A percentile compares a stretch with the other conserved stretches of the same genome.
These are phyloP conservation scores for Macrosteles quadrilineatus DNA, from an alignment of 1,140 invertebrate genomes.

Conservation along the genomic window DNA sequence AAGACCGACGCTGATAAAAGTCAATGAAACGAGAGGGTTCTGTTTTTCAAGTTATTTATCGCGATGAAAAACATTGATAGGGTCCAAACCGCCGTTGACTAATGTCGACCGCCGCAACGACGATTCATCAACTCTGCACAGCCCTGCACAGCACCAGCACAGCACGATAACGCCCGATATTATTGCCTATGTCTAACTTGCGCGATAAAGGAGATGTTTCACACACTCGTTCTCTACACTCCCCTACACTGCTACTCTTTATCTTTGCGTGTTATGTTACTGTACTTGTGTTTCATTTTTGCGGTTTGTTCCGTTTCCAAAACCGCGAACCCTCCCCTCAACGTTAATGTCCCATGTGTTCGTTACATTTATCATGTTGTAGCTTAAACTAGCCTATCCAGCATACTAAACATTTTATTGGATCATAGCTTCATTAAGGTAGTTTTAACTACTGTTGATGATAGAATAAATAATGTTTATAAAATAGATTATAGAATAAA, in stretches of 20 bases:
- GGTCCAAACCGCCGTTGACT: slow-evolving; percentile 9
- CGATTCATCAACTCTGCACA: slow-evolving; percentile 23
- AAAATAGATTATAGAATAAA: too few species aligned
- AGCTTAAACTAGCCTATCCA: not conserved
- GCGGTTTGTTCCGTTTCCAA: not conserved
- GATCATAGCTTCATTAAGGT: too few species aligned
- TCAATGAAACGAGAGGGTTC: slow-evolving; percentile 25
- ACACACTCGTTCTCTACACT: not conserved
- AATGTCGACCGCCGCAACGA: not conserved
- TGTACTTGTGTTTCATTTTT: not conserved
- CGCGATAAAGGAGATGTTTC: slow-evolving; percentile 4
- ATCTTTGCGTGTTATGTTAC: not conserved
- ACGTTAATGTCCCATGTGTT: too few species aligned
- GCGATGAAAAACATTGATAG: slow-evolving; percentile 33
- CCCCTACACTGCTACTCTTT: not conserved
- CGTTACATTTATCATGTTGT: not conserved
- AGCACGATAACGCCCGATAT: not conserved
- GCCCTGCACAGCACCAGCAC: not conserved
- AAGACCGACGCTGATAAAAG: slow-evolving; percentile 13
- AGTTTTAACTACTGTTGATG: too few species aligned
- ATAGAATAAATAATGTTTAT: too few species aligned
- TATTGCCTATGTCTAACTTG: not conserved
- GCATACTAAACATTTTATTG: too few species aligned
- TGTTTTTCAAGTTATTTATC: slow-evolving; percentile 34
- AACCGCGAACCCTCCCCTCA: too few species aligned